These are phyloP conservation scores for Scylla paramamosain DNA, from an alignment of 1,140 invertebrate species.

Conservation along the genomic window DNA sequence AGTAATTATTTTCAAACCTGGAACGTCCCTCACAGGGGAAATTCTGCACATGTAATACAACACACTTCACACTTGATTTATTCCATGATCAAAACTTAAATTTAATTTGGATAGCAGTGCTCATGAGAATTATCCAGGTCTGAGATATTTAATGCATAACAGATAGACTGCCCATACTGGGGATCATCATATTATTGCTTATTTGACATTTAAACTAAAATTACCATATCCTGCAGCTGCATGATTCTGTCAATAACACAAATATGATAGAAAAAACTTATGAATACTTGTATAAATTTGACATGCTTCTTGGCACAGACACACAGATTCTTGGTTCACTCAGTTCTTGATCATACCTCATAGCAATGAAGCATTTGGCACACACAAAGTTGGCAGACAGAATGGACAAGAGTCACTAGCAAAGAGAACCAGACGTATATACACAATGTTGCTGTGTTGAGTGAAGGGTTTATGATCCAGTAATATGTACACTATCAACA, in stretches of 20 bases:
- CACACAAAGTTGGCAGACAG: conserved; percentile 71
- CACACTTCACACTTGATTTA: not conserved
- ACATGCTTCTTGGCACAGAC: not conserved
- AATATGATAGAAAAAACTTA: not conserved
- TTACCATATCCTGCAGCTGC: not conserved
- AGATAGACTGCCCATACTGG: not conserved
- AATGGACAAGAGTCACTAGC: conserved; percentile 72
- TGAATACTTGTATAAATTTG: not conserved
- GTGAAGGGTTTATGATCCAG: conserved; percentile 60
- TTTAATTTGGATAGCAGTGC: not conserved
- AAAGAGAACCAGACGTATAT: conserved; percentile 72
- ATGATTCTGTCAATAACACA: not conserved
- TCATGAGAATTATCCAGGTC: conserved; percentile 22
- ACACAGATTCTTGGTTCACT: not conserved
- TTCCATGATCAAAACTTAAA: not conserved
- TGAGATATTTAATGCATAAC: conserved; percentile 14
- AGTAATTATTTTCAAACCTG: not conserved
- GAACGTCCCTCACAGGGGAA: not conserved
- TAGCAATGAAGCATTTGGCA: conserved; percentile 68
- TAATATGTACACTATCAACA: conserved; percentile 73
- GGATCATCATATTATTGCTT: conserved; percentile 13
- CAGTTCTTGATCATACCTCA: conserved; percentile 1
- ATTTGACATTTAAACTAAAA: conserved; percentile 15
- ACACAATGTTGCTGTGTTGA: conserved; percentile 66
- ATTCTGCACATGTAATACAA: not conserved